These are phyloP conservation scores for Pseudomyrmex cubaensis DNA, from an alignment of 1,140 invertebrate species.

Conservation along the genomic window DNA sequence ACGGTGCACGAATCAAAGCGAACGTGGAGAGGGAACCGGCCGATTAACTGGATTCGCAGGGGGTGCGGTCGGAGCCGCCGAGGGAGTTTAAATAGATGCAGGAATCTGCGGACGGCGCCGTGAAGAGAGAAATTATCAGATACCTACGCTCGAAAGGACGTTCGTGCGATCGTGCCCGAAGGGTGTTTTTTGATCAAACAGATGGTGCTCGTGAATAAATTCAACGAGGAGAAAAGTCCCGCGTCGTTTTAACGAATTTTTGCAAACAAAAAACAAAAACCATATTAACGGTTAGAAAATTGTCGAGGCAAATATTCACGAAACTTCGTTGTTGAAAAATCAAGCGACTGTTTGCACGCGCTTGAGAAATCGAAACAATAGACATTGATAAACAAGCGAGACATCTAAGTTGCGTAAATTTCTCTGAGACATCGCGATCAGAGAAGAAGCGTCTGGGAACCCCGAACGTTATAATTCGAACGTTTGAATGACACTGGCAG, in stretches of 20 bases:
- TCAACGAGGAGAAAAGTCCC: not conserved
- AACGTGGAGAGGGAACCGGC: slow-evolving; percentile 35
- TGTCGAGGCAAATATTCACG: not conserved
- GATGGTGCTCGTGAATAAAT: slow-evolving; percentile 8
- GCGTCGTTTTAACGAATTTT: not conserved
- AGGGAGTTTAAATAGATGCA: slow-evolving; percentile 80
- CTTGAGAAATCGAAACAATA: not conserved
- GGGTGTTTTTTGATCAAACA: slow-evolving; percentile 29
- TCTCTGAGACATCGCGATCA: not conserved
- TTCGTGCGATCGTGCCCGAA: slow-evolving; percentile 1
- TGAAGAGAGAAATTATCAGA: slow-evolving; percentile 57
- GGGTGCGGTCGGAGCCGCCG: slow-evolving; percentile 21
- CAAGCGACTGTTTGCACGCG: not conserved
- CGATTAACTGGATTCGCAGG: slow-evolving; percentile 31
- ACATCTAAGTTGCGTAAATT: too few species aligned
- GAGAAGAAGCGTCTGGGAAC: not conserved
- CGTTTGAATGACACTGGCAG: slow-evolving; percentile 7
- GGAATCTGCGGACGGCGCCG: slow-evolving; percentile 82
- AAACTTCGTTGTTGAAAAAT: not conserved
- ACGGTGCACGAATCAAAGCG: slow-evolving; percentile 63
- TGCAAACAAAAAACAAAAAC: too few species aligned
- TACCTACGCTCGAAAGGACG: slow-evolving; percentile 14
- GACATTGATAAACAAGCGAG: not conserved
- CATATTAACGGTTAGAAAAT: not conserved
- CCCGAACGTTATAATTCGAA: not conserved